Evolutionary conservation across 2,888 invertebrate species (phyloP), one percentile per base, ranked within the genome.

Genomic region (Trimorus sp.): DNA sequence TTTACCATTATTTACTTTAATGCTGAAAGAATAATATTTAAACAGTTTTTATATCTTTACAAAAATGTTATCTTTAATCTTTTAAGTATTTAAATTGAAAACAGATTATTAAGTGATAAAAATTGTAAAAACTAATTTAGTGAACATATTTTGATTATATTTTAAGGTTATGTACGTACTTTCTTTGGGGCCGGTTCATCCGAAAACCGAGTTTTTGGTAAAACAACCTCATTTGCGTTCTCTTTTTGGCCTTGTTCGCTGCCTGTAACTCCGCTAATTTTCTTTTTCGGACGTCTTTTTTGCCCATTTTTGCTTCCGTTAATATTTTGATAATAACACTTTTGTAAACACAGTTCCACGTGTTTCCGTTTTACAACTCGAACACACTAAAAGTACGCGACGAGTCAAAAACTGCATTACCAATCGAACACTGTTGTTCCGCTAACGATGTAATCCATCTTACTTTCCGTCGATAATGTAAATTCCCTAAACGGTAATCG

Each of bases 151-250:
- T n/a, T 14, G 3, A 51, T 9, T 11, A 36, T 40, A 56, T n/a
- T 74, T 76, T 12, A 16, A 79, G 83, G 78, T 84, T 83, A 84
- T 70, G 16, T 65, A 70, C 87, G 88, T 92, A 96, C 96, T 93
- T 95, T 96, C 92, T 94, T 96, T 0, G 94, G 93, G 58, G 93
- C 86, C 0, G 95, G 94, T 87, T 96, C 96, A 90, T 96, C 96
- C 0, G 97, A 97, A 87, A 93, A 92, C 88, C 96, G 93, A 77
- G 94, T 93, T 5, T 94, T 91, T 26, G 92, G 91, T 71, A 92
- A 90, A 81, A 91, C 90, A 59, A 87, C 63, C 8, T 9, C 51
- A 36, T 71, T 54, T 15, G 40, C 11, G 40, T 83, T 65, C 15
- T 76, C 75, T 74, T 76, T 54, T 14, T 65, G 12, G 7, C 14